phyloP scores from a whole-genome alignment of 2,797 vertebrate species.

The Petrocephalus sullivani region DNA sequence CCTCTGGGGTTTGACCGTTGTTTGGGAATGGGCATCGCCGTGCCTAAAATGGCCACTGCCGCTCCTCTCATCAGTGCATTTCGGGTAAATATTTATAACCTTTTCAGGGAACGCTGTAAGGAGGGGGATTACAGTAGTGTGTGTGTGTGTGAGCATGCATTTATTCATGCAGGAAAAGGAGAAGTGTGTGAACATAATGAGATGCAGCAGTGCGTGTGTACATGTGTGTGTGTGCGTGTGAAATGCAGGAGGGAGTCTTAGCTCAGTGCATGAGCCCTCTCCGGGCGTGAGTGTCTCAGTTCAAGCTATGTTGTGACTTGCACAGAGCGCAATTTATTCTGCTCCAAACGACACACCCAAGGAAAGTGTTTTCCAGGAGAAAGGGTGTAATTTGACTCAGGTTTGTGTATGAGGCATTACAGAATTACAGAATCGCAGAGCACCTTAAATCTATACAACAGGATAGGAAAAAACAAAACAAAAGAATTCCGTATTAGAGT shows the following conservation, averaged over 20 bases:
- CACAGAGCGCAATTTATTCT: constrained; percentile 66
- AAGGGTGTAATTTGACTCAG: constrained; percentile 12
- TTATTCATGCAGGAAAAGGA: constrained; percentile 11
- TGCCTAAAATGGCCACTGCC: constrained; percentile 44
- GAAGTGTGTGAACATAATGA: constrained; percentile 34
- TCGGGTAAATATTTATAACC: constrained; percentile 55
- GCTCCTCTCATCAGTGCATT: constrained; percentile 24
- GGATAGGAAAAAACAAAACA: background rate
- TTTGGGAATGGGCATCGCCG: constrained; percentile 25
- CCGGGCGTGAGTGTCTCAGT: constrained; percentile 53
- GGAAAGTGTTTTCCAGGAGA: constrained; percentile 61
- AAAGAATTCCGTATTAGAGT: background rate
- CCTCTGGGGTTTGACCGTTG: constrained; percentile 42
- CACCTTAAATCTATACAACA: background rate
- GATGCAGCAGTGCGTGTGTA: constrained; percentile 28
- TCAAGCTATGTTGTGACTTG: constrained; percentile 66
- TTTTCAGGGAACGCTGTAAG: constrained; percentile 36
- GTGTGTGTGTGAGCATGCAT: background rate
- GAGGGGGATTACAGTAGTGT: background rate
- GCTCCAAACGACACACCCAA: constrained; percentile 67
- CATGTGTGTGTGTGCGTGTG: constrained; percentile 25
- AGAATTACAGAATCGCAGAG: background rate
- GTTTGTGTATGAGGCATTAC: background rate
- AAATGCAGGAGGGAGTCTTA: constrained; percentile 17
- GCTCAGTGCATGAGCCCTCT: constrained; percentile 21